These are phyloP conservation scores for Pachypeltis micranthus DNA, from an alignment of 1,140 invertebrate genomes.

Conservation along the genomic window DNA sequence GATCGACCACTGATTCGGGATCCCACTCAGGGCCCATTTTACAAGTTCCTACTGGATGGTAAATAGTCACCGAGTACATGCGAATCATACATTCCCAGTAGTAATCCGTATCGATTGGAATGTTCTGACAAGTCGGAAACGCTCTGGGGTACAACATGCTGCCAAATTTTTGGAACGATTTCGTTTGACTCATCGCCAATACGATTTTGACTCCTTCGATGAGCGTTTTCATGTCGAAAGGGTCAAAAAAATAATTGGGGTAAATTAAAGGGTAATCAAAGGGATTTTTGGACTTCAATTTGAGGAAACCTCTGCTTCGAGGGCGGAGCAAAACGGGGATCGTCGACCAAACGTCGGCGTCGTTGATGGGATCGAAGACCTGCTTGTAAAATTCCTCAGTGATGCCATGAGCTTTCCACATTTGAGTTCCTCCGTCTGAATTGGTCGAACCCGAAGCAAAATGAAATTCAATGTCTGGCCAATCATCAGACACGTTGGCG, in stretches of 20 bases:
- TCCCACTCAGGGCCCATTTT: slow-evolving; percentile 87
- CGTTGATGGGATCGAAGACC: slow-evolving; percentile 60
- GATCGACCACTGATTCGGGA: slow-evolving; percentile 74
- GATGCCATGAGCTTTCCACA: slow-evolving; percentile 68
- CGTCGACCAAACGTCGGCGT: slow-evolving; percentile 71
- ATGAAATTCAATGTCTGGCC: slow-evolving; percentile 84
- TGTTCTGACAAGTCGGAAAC: slow-evolving; percentile 56
- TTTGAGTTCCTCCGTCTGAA: slow-evolving; percentile 70
- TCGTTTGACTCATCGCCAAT: slow-evolving; percentile 57
- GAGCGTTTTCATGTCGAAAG: slow-evolving; percentile 62
- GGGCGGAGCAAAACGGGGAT: slow-evolving; percentile 69
- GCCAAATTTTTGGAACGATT: slow-evolving; percentile 52
- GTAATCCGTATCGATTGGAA: slow-evolving; percentile 51
- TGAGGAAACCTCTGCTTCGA: slow-evolving; percentile 61
- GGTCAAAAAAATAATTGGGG: slow-evolving; percentile 78
- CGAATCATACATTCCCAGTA: slow-evolving; percentile 78
- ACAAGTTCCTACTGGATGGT: slow-evolving; percentile 79
- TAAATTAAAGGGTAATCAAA: slow-evolving; percentile 84
- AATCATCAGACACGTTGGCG: slow-evolving; percentile 68
- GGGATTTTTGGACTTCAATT: slow-evolving; percentile 68
- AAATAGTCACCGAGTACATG: slow-evolving; percentile 65
- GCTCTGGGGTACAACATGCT: slow-evolving; percentile 51
- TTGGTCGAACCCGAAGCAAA: slow-evolving; percentile 83
- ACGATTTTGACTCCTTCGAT: slow-evolving; percentile 74
- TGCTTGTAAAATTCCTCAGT: slow-evolving; percentile 57